Conservation (phyloP, 2,797 vertebrate genomes). For the Simalia tracyae region DNA sequence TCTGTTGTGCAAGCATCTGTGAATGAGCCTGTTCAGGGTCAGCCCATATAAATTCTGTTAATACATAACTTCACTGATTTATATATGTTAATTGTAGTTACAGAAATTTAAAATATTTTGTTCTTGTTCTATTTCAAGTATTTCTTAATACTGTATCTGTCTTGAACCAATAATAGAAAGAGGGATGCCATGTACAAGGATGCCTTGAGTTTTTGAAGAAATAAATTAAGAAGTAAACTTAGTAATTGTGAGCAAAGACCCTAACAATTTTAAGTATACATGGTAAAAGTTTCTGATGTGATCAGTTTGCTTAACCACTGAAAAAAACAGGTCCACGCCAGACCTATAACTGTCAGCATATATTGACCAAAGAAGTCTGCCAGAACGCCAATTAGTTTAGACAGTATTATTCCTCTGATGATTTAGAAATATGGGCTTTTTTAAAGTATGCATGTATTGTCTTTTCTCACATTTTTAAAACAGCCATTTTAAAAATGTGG, state of each 20-base stretch:
- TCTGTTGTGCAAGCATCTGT: neutral
- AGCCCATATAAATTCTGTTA: neutral
- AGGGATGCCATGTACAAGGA: neutral
- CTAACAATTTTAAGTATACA: neutral
- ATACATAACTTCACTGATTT: neutral
- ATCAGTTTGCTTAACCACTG: constrained; percentile 32
- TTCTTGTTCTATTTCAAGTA: neutral
- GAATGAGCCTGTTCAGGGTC: neutral
- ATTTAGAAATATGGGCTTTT: constrained; percentile 50
- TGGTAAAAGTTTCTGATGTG: neutral
- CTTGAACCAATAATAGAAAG: neutral
- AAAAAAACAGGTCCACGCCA: constrained; percentile 44
- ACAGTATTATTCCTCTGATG: constrained; percentile 44
- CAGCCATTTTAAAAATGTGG: constrained; percentile 29
- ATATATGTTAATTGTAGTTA: neutral
- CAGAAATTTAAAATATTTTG: neutral
- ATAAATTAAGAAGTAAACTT: neutral
- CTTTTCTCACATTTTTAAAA: constrained; percentile 39
- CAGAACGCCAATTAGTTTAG: constrained; percentile 59
- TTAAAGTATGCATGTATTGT: constrained; percentile 53
- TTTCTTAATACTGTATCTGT: neutral
- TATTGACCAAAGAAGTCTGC: constrained; percentile 44
- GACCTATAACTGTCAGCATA: constrained; percentile 22
- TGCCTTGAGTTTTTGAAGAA: neutral
- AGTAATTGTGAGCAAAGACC: neutral